A percentile compares a stretch with the other conserved stretches of the same genome.
Evolutionary conservation across 2,113 vertebrate species (phyloP).

Genomic region (Lanius collurio): DNA sequence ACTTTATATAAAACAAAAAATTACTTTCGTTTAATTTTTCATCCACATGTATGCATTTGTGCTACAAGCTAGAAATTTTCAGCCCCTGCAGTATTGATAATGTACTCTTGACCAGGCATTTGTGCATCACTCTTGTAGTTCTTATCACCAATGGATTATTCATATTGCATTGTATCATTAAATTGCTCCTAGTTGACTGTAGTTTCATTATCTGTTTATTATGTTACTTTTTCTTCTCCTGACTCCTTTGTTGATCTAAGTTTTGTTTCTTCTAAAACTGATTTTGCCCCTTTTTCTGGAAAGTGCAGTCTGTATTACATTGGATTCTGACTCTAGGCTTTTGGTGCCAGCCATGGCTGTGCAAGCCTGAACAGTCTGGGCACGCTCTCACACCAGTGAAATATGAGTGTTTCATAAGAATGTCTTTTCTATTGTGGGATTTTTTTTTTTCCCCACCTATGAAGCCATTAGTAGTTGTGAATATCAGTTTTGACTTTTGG

Average conservation of each 20-base stretch:
- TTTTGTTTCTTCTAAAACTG: not conserved
- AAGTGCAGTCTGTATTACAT: not conserved
- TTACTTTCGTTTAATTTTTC: not conserved
- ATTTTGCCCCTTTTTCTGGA: not conserved
- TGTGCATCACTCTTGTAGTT: not conserved
- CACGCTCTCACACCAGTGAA: not conserved
- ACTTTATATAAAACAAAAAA: not conserved
- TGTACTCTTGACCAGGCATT: not conserved
- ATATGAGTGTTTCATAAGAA: not conserved
- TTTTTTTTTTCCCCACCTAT: not conserved
- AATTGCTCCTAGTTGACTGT: not conserved
- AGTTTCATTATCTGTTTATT: not conserved
- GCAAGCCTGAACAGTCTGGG: not conserved
- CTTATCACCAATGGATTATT: not conserved
- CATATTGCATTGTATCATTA: not conserved
- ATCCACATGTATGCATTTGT: not conserved
- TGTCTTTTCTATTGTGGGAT: not conserved
- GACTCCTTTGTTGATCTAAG: not conserved
- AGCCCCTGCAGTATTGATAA: not conserved
- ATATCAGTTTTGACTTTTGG: not conserved
- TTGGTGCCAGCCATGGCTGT: not conserved
- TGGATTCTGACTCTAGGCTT: not conserved
- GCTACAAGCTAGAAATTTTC: not conserved
- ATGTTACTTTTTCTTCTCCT: not conserved
- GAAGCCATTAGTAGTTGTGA: not conserved